These are phyloP conservation scores for Phymanthus crucifer DNA, from an alignment of 92 coral and sea anemone genomes.

Conservation along the genomic window DNA sequence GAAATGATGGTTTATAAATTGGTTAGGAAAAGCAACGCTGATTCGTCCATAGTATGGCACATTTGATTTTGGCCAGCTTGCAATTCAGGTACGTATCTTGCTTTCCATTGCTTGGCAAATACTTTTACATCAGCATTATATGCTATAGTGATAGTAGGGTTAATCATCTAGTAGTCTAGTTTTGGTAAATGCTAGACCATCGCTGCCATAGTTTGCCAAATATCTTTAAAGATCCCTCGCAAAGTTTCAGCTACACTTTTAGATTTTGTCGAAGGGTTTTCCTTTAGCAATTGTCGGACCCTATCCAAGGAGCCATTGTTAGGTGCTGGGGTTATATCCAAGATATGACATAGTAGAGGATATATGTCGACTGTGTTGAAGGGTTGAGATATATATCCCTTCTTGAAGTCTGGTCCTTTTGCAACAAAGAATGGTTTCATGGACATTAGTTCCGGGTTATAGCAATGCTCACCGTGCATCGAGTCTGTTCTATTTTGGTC, in stretches of 20 bases:
- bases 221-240: not conserved
- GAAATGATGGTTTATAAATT: too few relatives aligned
- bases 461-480: constrained; percentile 60
- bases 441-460: constrained; percentile 46
- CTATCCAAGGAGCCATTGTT: constrained; percentile 78
- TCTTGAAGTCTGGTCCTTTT: constrained; percentile 83
- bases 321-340: constrained; percentile 70
- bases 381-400: constrained; percentile 54
- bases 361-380: constrained; percentile 79
- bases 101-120: too few relatives aligned
- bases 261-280: not conserved
- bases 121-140: too few relatives aligned
- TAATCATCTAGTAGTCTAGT: too few relatives aligned
- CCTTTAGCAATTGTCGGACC: constrained; percentile 36
- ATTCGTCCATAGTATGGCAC: too few relatives aligned
- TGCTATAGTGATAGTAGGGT: too few relatives aligned
- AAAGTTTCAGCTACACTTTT: not conserved
- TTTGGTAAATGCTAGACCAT: not conserved
- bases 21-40: too few relatives aligned
- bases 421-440: constrained; percentile 94
- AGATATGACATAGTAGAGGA: constrained; percentile 74
- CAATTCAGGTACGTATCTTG: too few relatives aligned
- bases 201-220: constrained; percentile 14
- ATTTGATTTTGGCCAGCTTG: too few relatives aligned
- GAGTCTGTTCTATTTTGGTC: constrained; percentile 6